Evolutionary conservation across 2,797 vertebrate species (phyloP).

Genomic region (Sarcophilus harrisii): DNA sequence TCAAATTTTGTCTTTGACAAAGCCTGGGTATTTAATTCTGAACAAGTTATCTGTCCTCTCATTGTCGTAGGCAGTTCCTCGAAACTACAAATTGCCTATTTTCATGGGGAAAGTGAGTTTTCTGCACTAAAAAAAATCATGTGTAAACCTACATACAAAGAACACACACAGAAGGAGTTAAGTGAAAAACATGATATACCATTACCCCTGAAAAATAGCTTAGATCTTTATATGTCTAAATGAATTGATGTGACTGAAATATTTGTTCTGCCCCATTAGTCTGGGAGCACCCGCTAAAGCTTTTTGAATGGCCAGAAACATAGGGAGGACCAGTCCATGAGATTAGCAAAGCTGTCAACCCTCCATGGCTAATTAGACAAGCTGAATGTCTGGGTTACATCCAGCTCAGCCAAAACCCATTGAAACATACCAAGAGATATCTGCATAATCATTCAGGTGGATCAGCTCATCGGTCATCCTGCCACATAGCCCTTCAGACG

Average conservation of each 20-base stretch:
- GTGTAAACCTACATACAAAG: not conserved
- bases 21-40: not conserved
- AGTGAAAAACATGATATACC: not conserved
- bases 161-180: not conserved
- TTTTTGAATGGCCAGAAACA: conserved; percentile 11
- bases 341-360: not conserved
- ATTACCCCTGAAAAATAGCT: conserved; percentile 7
- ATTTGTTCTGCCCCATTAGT: not conserved
- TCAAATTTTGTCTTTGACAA: not conserved
- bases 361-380: conserved; percentile 4
- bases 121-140: not conserved
- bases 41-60: not conserved
- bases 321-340: not conserved
- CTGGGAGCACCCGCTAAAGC: not conserved
- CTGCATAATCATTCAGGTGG: not conserved
- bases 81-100: not conserved
- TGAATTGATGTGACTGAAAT: conserved; percentile 12
- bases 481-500: not conserved
- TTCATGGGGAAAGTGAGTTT: not conserved
- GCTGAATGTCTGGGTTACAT: not conserved
- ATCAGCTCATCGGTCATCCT: not conserved
- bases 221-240: not conserved
- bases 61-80: not conserved
- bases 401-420: not conserved
- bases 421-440: not conserved